These are phyloP conservation scores for Formica selysi DNA, from an alignment of 1,140 invertebrate genomes.

Conservation along the genomic window DNA sequence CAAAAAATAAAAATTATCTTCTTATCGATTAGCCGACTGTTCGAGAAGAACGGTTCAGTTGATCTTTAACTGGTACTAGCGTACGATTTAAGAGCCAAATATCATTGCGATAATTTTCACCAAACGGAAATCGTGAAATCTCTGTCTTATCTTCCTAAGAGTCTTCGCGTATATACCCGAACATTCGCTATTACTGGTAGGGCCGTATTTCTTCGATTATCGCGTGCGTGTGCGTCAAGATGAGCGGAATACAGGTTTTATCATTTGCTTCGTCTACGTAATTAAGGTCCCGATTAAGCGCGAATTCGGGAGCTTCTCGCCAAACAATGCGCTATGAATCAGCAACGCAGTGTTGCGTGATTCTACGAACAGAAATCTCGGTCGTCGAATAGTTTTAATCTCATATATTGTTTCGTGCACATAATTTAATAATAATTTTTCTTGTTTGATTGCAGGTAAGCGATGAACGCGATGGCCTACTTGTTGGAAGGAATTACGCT, in stretches of 20 bases:
- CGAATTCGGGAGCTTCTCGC: not conserved
- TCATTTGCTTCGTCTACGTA: constrained; percentile 74
- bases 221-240: constrained; percentile 67
- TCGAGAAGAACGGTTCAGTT: not conserved
- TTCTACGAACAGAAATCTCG: not conserved
- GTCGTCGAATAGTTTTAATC: not conserved
- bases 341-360: constrained; percentile 21
- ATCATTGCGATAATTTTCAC: constrained; percentile 39
- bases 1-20: not conserved
- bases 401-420: constrained; percentile 8
- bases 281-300: constrained; percentile 72
- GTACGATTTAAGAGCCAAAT: not conserved
- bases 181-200: constrained; percentile 44
- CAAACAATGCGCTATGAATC: not conserved
- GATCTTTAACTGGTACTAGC: constrained; percentile 14
- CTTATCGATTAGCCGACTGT: not conserved
- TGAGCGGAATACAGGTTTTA: constrained; percentile 73
- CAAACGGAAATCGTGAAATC: constrained; percentile 69
- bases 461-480: constrained; percentile 57
- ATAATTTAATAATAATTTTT: constrained; percentile 57
- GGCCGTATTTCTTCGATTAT: constrained; percentile 72
- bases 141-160: constrained; percentile 22
- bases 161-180: constrained; percentile 31
- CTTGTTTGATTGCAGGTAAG: constrained; percentile 54
- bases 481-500: constrained; percentile 25